Evolutionary conservation across 2,113 vertebrate genomes (phyloP).

Genomic region (Ictalurus furcatus): DNA sequence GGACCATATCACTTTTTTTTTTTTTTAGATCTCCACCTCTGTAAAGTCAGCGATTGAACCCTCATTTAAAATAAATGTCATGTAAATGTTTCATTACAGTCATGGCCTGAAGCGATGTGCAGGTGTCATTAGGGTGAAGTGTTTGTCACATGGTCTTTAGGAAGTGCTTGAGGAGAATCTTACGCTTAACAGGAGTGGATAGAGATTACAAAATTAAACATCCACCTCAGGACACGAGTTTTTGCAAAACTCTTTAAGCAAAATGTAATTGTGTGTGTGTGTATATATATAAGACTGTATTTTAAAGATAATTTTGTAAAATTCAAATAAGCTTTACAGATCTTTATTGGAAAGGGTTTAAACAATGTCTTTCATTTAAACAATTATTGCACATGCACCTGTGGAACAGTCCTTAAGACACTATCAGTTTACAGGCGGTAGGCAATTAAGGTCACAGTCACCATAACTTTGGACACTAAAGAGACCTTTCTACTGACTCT

Average conservation of each 20-base stretch:
- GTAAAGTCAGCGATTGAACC: conserved; percentile 15
- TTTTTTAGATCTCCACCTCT: neutral
- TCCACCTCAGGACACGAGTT: neutral
- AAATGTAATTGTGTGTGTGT: neutral
- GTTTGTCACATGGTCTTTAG: conserved; percentile 30
- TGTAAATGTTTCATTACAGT: conserved; percentile 35
- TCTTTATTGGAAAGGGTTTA: too few species aligned
- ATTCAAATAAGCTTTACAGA: too few species aligned
- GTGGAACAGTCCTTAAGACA: too few species aligned
- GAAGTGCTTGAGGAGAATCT: conserved; percentile 19
- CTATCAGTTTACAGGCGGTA: too few species aligned
- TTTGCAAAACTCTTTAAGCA: neutral
- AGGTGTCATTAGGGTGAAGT: conserved; percentile 41
- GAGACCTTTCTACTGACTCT: too few species aligned
- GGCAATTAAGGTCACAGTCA: too few species aligned
- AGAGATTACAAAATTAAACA: neutral
- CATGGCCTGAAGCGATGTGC: conserved; percentile 20
- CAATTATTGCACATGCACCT: too few species aligned
- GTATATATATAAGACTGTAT: too few species aligned
- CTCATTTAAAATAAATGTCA: conserved; percentile 44
- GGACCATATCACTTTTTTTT: neutral
- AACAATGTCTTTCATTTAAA: too few species aligned
- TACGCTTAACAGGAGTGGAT: neutral
- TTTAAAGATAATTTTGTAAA: too few species aligned
- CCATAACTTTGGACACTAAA: too few species aligned